Base-by-base conservation (phyloP, 2,797 vertebrate species). In the Chelmon rostratus region DNA sequence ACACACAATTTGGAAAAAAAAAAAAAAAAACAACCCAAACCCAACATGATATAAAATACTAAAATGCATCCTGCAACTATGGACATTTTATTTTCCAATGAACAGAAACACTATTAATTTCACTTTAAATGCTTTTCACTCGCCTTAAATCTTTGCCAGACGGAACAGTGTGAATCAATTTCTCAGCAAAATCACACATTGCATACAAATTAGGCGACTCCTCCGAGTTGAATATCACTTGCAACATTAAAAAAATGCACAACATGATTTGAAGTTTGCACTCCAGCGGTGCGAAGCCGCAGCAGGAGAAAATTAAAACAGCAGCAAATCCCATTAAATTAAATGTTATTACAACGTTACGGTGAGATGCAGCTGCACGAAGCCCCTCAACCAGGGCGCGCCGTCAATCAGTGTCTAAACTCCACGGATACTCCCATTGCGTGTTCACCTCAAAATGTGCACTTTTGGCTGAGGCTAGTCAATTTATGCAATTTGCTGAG, bases 341-440 rank as follows among this genome's bases (percentile, higher is more conserved):
- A 64, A 84, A 63, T 40, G 73, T 80, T 73, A 68, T 53, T 44
- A 31, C 65, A 67, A 4, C 8, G 71, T 70, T 76, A 28, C 38
- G 9, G 33, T 44, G 74, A 74, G 85, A 44, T 61, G 84, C 79
- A 88, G 83, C 79, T 66, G 84, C 81, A 42, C 59, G 88, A 72
- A 75, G 81, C 79, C 52, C 47, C 69, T 25, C 37, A 12, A 73
- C 9, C 77, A 79, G 79, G 80, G 79, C 38, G 84, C 75, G 76
- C 63, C 83, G 50, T 85, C 87, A 85, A 68, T 84, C 86, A 90
- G 15, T 3, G 68, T 59, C 69, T 47, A 3, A 89, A 88, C 86
- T 90, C 87, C 76, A 64, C 19, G 5, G 79, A 86, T 66, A 75
- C 87, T 79, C 82, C 70, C 73, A 50, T 5, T 18, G 37, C 74